Base-by-base conservation (phyloP, 2,113 vertebrate genomes). In the Proteles cristata region DNA sequence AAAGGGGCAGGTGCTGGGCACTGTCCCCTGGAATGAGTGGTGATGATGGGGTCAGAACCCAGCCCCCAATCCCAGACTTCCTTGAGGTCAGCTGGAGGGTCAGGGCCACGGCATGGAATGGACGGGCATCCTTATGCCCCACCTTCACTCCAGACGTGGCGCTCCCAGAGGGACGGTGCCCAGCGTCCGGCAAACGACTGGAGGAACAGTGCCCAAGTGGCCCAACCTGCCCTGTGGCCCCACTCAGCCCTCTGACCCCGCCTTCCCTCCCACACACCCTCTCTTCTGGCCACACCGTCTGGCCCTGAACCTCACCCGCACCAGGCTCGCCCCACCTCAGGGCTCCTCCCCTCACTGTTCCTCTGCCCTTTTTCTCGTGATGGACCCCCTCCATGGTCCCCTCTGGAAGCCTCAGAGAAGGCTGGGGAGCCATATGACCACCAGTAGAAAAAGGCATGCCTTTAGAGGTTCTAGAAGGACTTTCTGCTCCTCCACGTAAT, bases 21-120 rank as follows among this genome's bases (percentile, higher is more conserved):
- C 14, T 1, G 43, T n/a, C 82, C 39, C 50, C 7, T 0, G 10
- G 33, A 45, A 16, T 1, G 15, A 66, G 33, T 2, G 35, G 73
- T 14, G 8, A 5, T 12, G 35, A 48, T 1, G 26, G n/a, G 11
- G 35, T 28, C 92, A 50, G 83, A 39, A 35, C 16, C 25, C 35
- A 35, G 58, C 9, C 53, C 28, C 15, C n/a, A 21, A 11, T 33
- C 85, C 77, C 58, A 48, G 19, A 35, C 31, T 7, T 11, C 4
- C 28, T 28, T 4, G n/a, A 2, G 4, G 31, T 15, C 26, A 4
- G 28, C 69, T 12, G 5, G 33, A 76, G 58, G 3, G 1, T 11
- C 0, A 4, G 3, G 28, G 31, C 55, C 21, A 0, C 1, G 15
- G 8, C 4, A 0, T 4, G 3, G 63, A 39, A 9, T 1, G 3